Percentiles rank a stretch among this genome's conserved stretches.
These are phyloP conservation scores for Ceratoteleas bidentatus DNA, from an alignment of 1,140 invertebrate genomes.

Conservation along the genomic window DNA sequence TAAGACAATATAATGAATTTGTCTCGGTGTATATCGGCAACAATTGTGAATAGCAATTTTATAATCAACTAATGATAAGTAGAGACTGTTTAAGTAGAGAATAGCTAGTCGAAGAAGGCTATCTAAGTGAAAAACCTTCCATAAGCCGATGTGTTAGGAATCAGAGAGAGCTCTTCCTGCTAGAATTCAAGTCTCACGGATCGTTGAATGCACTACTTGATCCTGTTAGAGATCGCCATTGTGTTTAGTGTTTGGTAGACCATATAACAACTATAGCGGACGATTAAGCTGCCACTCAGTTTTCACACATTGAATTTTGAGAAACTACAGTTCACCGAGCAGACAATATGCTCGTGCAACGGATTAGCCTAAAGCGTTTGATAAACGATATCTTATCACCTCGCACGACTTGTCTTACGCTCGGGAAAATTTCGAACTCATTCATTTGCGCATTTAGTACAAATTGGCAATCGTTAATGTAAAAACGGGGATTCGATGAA, in stretches of 20 bases:
- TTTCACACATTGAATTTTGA: conserved; percentile 57
- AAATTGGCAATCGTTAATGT: background rate
- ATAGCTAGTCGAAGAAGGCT: conserved; percentile 2
- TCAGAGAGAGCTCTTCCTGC: conserved; percentile 47
- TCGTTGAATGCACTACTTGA: conserved; percentile 63
- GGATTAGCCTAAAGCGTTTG: conserved; percentile 19
- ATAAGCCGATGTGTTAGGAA: conserved; percentile 11
- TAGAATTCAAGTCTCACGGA: conserved; percentile 56
- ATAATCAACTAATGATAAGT: too few relatives aligned
- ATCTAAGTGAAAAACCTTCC: conserved; percentile 18
- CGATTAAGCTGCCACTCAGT: conserved; percentile 56
- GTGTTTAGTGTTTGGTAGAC: conserved; percentile 60
- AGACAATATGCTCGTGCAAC: conserved; percentile 25
- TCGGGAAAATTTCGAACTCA: conserved; percentile 15
- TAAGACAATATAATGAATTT: too few relatives aligned
- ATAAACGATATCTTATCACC: conserved; percentile 38
- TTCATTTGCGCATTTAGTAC: conserved; percentile 24
- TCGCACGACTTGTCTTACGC: conserved; percentile 13
- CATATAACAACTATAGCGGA: conserved; percentile 59
- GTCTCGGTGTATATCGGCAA: too few relatives aligned
- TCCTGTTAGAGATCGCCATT: conserved; percentile 59
- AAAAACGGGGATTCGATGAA: too few relatives aligned
- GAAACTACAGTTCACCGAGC: conserved; percentile 36
- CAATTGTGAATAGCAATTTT: too few relatives aligned
- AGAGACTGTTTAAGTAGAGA: background rate